Evolutionary conservation across 2,113 vertebrate genomes (phyloP).

Genomic region (Apodemus sylvaticus): DNA sequence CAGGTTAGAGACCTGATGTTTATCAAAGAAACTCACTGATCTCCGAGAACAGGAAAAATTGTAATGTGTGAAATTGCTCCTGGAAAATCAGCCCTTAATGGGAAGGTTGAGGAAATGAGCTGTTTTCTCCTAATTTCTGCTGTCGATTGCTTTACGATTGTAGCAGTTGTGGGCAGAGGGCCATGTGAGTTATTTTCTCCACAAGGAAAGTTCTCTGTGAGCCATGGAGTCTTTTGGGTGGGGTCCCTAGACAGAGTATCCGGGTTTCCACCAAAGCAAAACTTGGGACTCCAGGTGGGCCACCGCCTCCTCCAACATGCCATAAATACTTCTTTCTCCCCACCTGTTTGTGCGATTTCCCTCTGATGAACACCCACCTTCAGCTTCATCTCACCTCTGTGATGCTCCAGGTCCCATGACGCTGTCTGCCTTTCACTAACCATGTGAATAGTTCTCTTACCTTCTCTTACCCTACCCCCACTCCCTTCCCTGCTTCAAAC

Average conservation of each 20-base stretch:
- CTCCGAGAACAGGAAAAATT: constrained; percentile 48
- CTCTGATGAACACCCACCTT: neutral
- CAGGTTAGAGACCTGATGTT: neutral
- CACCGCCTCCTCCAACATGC: neutral
- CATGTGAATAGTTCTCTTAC: neutral
- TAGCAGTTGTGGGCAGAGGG: constrained; percentile 43
- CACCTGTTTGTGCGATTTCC: neutral
- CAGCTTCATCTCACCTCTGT: neutral
- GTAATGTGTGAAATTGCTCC: constrained; percentile 48
- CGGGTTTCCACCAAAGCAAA: constrained; percentile 46
- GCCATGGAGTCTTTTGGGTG: neutral
- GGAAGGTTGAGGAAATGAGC: constrained; percentile 69
- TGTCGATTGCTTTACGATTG: constrained; percentile 28
- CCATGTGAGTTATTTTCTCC: constrained; percentile 63
- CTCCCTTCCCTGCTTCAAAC: neutral
- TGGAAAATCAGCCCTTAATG: constrained; percentile 66
- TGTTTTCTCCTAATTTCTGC: constrained; percentile 69
- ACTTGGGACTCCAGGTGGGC: constrained; percentile 4
- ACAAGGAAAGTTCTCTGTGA: constrained; percentile 15
- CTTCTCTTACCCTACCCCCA: neutral
- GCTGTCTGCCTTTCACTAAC: neutral
- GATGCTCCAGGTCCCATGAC: neutral
- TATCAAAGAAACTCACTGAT: constrained; percentile 27
- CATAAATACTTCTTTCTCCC: constrained; percentile 17
- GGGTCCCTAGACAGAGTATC: neutral